These are phyloP conservation scores for Megamerina dolium DNA, from an alignment of 2,888 invertebrate species.

Conservation along the genomic window DNA sequence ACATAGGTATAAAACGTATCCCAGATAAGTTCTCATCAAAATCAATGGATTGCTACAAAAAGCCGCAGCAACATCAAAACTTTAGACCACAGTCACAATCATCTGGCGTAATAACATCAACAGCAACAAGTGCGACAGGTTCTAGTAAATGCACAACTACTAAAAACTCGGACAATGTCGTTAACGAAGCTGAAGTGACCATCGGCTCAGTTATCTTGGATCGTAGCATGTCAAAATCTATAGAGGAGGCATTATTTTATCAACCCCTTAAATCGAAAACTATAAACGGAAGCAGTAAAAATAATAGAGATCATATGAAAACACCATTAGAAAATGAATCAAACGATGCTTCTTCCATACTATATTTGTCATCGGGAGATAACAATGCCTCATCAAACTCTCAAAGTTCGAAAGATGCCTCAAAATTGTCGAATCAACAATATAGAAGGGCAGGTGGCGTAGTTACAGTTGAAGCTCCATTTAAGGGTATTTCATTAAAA, in stretches of 20 bases:
- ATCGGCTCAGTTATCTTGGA: constrained; percentile 19
- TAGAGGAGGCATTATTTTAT: constrained; percentile 42
- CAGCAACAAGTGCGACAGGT: no score
- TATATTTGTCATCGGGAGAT: constrained; percentile 25
- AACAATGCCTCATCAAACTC: constrained; percentile 20
- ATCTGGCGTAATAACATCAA: no score
- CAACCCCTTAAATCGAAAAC: constrained; percentile 24
- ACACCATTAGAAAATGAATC: background rate
- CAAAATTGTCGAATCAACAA: constrained; percentile 5
- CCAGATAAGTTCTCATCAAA: constrained; percentile 33
- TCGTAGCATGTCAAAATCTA: constrained; percentile 37
- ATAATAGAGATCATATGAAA: background rate
- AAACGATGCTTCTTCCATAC: constrained; percentile 31
- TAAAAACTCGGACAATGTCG: background rate
- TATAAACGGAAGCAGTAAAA: background rate
- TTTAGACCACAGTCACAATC: no score
- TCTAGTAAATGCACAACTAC: constrained; percentile 8
- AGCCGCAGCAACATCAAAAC: constrained; percentile 20
- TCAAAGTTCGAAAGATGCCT: constrained; percentile 25
- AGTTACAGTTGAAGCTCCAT: constrained; percentile 26
- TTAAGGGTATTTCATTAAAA: constrained; percentile 56
- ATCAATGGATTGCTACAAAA: constrained; percentile 27
- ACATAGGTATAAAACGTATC: constrained; percentile 41
- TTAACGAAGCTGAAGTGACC: background rate
- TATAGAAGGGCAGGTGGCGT: no score